Conservation (phyloP, 2,888 invertebrate genomes). For the Lasius fuliginosus region DNA sequence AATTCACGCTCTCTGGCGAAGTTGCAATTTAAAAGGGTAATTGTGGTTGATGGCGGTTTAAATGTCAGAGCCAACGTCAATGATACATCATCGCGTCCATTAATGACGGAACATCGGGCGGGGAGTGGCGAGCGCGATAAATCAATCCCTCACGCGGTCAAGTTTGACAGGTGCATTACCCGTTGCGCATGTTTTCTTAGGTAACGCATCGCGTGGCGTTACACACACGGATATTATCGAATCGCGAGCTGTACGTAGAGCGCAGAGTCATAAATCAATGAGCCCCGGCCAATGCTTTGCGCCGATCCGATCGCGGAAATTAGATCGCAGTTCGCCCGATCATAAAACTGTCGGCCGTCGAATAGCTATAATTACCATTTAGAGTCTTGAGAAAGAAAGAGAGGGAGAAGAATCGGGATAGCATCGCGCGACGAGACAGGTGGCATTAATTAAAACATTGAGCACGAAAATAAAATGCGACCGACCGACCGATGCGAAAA, state of each 20-base stretch:
- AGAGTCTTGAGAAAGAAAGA: constrained; percentile 39
- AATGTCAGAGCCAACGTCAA: constrained; percentile 39
- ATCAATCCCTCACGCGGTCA: constrained; percentile 36
- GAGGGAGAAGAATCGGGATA: neutral
- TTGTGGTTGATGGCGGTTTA: constrained; percentile 28
- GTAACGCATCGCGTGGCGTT: neutral
- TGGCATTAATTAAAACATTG: constrained; percentile 54
- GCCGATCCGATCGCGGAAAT: constrained; percentile 35
- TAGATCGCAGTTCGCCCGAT: constrained; percentile 32
- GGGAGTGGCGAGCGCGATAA: constrained; percentile 39
- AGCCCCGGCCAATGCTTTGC: neutral
- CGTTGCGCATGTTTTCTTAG: constrained; percentile 42
- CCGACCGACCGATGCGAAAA: constrained; percentile 48
- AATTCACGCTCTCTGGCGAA: constrained; percentile 15
- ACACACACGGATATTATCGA: constrained; percentile 20
- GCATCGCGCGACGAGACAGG: neutral
- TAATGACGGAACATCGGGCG: constrained; percentile 37
- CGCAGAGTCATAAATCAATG: constrained; percentile 5
- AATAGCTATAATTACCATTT: constrained; percentile 54
- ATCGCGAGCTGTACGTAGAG: constrained; percentile 8
- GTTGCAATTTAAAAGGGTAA: constrained; percentile 25
- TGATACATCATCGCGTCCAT: constrained; percentile 39
- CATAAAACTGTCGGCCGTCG: constrained; percentile 37
- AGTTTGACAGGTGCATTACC: constrained; percentile 45
- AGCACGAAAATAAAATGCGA: constrained; percentile 48